A percentile compares a stretch with the other conserved stretches of the same genome.
phyloP scores from a whole-genome alignment of 2,113 vertebrate genomes.

The Nettapus auritus region DNA sequence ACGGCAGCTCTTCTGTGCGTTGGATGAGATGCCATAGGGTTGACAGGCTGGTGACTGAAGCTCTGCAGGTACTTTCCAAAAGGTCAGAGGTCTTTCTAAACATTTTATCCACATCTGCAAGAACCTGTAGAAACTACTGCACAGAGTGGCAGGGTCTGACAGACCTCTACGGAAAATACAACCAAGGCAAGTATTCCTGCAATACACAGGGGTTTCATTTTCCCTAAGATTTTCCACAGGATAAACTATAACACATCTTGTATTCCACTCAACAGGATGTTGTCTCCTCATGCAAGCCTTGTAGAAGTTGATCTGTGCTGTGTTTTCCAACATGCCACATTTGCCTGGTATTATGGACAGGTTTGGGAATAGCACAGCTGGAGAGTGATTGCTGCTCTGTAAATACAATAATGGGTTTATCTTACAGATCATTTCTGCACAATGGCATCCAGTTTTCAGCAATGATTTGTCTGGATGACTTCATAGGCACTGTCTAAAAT shows the following conservation, averaged over 20 bases:
- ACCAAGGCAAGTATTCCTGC: neutral
- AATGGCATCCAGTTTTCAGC: neutral
- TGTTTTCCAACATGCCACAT: neutral
- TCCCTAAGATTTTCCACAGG: neutral
- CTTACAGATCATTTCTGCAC: neutral
- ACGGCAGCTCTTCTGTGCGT: neutral
- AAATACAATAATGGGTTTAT: neutral
- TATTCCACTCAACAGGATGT: neutral
- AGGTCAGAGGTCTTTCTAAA: neutral
- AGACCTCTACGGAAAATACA: neutral
- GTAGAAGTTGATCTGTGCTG: neutral
- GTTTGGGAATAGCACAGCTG: slow-evolving; percentile 11
- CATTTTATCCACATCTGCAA: neutral
- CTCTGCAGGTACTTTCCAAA: neutral
- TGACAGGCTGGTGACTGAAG: neutral
- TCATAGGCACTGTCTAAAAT: neutral
- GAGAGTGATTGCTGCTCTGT: neutral
- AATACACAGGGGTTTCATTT: neutral
- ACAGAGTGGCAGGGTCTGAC: neutral
- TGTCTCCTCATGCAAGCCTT: neutral
- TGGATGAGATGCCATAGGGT: neutral
- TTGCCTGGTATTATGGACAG: neutral
- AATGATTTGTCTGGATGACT: neutral
- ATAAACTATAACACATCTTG: neutral
- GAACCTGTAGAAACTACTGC: neutral